A percentile compares a stretch with the other conserved stretches of the same genome.
phyloP scores from a whole-genome alignment of 2,888 invertebrate genomes.

The Mycalesis mineus region DNA sequence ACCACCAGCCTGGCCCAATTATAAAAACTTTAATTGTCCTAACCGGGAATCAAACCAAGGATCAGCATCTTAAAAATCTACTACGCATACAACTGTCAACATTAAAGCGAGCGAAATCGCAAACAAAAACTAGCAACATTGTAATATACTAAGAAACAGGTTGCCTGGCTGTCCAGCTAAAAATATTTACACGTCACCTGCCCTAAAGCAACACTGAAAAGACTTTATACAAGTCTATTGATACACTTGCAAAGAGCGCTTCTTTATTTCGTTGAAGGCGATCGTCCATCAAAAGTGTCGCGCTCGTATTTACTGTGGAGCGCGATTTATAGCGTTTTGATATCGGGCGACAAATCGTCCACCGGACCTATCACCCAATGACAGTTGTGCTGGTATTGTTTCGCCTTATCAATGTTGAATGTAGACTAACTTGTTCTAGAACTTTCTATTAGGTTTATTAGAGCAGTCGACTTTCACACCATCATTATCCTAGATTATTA shows the following conservation, averaged over 20 bases:
- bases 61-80: too few species aligned
- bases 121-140: too few species aligned
- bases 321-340: slow-evolving; percentile 52
- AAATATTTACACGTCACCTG: not conserved
- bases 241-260: not conserved
- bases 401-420: slow-evolving; percentile 32
- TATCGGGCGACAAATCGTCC: slow-evolving; percentile 54
- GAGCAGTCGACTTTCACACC: too few species aligned
- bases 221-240: not conserved
- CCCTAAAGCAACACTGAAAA: not conserved
- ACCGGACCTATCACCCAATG: slow-evolving; percentile 31
- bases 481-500: too few species aligned
- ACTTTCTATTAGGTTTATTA: not conserved
- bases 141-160: too few species aligned
- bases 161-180: too few species aligned
- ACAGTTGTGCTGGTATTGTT: slow-evolving; percentile 39
- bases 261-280: slow-evolving; percentile 27
- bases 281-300: slow-evolving; percentile 38
- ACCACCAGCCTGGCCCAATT: too few species aligned
- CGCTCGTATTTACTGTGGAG: slow-evolving; percentile 47
- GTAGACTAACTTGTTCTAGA: slow-evolving; percentile 16
- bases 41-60: too few species aligned
- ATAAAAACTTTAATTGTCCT: too few species aligned
- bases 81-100: too few species aligned
- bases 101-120: too few species aligned